Evolutionary conservation across 2,888 invertebrate genomes (phyloP).

Genomic region (Carterocephalus palaemon): DNA sequence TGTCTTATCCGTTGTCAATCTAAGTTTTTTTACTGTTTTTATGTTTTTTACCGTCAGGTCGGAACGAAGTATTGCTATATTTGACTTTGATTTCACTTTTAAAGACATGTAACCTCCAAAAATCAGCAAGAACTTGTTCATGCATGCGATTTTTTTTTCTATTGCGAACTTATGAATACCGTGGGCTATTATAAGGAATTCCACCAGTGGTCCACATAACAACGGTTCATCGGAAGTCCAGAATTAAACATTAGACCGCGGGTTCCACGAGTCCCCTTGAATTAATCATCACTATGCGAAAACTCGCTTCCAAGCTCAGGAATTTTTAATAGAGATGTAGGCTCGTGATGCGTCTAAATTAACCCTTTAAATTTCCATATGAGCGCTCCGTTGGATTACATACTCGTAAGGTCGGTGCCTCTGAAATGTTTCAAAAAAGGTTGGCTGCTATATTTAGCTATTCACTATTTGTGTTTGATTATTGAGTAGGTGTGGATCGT

Average conservation of each 20-base stretch:
- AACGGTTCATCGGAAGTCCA: neutral
- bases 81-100: too few relatives aligned
- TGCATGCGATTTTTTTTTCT: too few relatives aligned
- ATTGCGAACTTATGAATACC: too few relatives aligned
- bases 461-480: too few relatives aligned
- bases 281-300: constrained; percentile 29
- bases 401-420: constrained; percentile 30
- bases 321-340: constrained; percentile 43
- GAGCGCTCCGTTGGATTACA: constrained; percentile 47
- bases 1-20: too few relatives aligned
- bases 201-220: neutral
- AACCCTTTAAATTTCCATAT: constrained; percentile 62
- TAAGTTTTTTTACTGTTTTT: too few relatives aligned
- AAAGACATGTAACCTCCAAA: too few relatives aligned
- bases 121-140: too few relatives aligned
- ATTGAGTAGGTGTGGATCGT: too few relatives aligned
- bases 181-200: too few relatives aligned
- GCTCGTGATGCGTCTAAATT: constrained; percentile 30
- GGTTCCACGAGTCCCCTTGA: constrained; percentile 19
- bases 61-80: too few relatives aligned
- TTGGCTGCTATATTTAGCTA: constrained; percentile 31
- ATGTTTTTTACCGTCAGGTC: too few relatives aligned
- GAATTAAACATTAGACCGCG: constrained; percentile 16
- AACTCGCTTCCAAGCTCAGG: constrained; percentile 29
- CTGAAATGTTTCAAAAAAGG: constrained; percentile 7